Percentiles rank a stretch among this genome's conserved stretches.
Evolutionary conservation across 2,888 invertebrate genomes (phyloP).

Genomic region (Drosophila kokeensis): DNA sequence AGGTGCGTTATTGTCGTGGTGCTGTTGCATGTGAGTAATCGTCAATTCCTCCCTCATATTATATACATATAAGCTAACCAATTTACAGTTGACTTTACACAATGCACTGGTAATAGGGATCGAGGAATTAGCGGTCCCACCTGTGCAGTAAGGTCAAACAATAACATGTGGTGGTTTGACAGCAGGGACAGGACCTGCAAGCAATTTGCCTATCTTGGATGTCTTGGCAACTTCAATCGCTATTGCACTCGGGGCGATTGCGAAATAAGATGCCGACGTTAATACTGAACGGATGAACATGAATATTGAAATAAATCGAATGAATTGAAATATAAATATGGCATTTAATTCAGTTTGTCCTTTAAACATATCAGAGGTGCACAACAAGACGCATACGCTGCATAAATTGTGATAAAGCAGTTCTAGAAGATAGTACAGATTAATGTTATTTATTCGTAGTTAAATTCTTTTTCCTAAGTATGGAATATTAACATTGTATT

Average conservation of each 20-base stretch:
- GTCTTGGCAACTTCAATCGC: constrained; percentile 30
- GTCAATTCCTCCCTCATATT: neutral
- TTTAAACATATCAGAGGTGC: neutral
- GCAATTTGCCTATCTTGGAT: constrained; percentile 19
- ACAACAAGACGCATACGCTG: neutral
- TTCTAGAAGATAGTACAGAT: neutral
- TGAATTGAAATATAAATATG: neutral
- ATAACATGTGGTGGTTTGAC: constrained; percentile 46
- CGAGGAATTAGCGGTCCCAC: neutral
- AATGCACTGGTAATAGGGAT: neutral
- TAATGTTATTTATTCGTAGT: neutral
- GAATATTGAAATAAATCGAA: neutral
- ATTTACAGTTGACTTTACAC: constrained; percentile 1
- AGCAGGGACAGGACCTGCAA: constrained; percentile 2
- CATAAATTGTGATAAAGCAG: neutral
- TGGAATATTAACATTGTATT: neutral
- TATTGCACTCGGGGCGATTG: constrained; percentile 10
- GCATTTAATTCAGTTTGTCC: neutral
- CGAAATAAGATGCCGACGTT: constrained; percentile 1
- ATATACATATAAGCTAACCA: neutral
- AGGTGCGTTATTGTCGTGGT: constrained; percentile 7
- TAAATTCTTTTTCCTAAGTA: neutral
- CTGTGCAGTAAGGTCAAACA: neutral
- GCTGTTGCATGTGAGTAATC: neutral
- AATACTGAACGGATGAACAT: neutral